phyloP scores from a whole-genome alignment of 2,797 vertebrate species.

The Sebastes nivosus region DNA sequence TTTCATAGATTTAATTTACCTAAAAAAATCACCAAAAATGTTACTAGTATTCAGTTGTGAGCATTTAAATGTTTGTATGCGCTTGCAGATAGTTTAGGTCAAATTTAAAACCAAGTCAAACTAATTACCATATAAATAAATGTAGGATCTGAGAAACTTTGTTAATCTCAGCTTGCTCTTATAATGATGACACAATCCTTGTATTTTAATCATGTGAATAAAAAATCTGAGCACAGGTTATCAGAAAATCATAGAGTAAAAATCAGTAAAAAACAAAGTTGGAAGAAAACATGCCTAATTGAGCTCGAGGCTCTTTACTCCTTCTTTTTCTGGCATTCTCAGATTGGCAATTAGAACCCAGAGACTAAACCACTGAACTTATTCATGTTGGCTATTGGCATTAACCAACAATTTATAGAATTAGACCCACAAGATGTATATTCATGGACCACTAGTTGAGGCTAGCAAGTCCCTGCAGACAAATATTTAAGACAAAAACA shows the following conservation, averaged over 20 bases:
- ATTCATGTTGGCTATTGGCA: background rate
- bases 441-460: background rate
- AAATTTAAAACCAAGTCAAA: background rate
- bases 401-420: background rate
- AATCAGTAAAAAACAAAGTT: background rate
- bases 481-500: conserved; percentile 4
- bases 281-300: no score
- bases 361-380: background rate
- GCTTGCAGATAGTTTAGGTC: background rate
- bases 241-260: background rate
- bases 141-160: background rate
- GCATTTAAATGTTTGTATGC: background rate
- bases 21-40: background rate
- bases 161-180: background rate
- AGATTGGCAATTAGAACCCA: background rate
- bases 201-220: background rate
- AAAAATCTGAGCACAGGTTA: background rate
- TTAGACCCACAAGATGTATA: background rate
- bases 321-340: background rate
- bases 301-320: no score
- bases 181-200: background rate
- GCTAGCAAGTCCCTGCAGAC: background rate
- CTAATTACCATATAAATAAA: background rate
- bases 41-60: background rate
- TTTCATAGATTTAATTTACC: background rate